Evolutionary conservation across 2,888 invertebrate species (phyloP).

Genomic region (Clistopyga incitator): DNA sequence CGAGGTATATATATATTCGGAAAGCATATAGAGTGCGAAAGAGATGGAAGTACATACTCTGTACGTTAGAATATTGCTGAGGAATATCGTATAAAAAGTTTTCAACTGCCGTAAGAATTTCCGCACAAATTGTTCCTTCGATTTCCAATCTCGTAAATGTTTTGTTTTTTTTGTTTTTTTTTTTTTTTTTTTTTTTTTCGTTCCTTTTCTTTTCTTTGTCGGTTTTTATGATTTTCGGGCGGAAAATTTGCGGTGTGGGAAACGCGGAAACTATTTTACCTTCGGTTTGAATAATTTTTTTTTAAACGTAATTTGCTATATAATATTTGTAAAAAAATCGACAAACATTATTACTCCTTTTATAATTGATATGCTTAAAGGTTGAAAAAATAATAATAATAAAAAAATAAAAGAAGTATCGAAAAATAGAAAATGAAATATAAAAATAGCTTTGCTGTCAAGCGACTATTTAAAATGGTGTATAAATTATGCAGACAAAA

Average conservation of each 20-base stretch:
- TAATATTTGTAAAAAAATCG: no score
- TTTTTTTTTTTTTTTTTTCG: not conserved
- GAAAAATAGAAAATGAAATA: no score
- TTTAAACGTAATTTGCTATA: no score
- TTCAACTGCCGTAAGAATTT: conserved; percentile 7
- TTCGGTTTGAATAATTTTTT: no score
- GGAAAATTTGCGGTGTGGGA: not conserved
- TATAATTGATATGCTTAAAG: no score
- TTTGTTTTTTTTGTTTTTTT: not conserved
- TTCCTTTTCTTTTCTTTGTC: not conserved
- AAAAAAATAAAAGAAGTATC: no score
- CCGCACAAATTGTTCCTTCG: not conserved
- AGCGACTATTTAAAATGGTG: no score
- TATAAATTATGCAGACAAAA: no score
- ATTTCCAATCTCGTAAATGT: not conserved
- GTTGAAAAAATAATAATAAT: no score
- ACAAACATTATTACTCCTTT: no score
- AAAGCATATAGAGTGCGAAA: not conserved
- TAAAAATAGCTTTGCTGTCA: no score
- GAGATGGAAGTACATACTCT: not conserved
- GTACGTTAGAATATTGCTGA: conserved; percentile 1
- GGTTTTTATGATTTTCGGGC: not conserved
- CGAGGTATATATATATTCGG: not conserved
- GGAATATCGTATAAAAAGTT: conserved; percentile 9
- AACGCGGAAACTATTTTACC: no score